These are phyloP conservation scores for Drosophila chauvacae DNA, from an alignment of 1,140 invertebrate genomes.

Conservation along the genomic window DNA sequence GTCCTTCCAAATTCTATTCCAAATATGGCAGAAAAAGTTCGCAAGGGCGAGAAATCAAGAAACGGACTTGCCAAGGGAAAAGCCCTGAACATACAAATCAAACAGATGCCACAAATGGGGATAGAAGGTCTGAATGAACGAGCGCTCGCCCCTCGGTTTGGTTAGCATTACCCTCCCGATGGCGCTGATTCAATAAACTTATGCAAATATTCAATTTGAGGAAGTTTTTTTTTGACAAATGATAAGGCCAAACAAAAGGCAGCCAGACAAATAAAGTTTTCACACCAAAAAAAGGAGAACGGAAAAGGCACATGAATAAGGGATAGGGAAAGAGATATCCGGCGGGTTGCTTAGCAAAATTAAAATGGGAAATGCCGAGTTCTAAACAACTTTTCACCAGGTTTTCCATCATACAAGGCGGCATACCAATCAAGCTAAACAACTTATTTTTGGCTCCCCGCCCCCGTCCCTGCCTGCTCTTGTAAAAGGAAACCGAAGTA, in stretches of 20 bases:
- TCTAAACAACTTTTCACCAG: constrained; percentile 66
- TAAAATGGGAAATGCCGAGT: constrained; percentile 69
- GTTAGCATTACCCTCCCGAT: constrained; percentile 34
- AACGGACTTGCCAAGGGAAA: constrained; percentile 15
- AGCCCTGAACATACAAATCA: constrained; percentile 53
- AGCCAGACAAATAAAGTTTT: constrained; percentile 78
- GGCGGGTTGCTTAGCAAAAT: constrained; percentile 73
- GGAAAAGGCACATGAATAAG: constrained; percentile 23
- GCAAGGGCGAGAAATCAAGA: constrained; percentile 27
- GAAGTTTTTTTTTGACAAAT: constrained; percentile 73
- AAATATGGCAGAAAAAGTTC: constrained; percentile 21
- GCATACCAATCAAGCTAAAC: constrained; percentile 44
- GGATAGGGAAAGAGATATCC: constrained; percentile 51
- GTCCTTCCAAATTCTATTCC: background rate
- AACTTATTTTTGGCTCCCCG: constrained; percentile 32
- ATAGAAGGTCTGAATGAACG: constrained; percentile 9
- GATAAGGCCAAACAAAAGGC: constrained; percentile 78
- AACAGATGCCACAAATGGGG: constrained; percentile 33
- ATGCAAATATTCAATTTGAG: constrained; percentile 80
- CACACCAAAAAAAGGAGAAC: constrained; percentile 43
- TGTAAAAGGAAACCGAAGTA: constrained; percentile 63
- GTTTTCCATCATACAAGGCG: constrained; percentile 59
- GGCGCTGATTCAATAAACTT: constrained; percentile 75
- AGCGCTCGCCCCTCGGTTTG: constrained; percentile 12
- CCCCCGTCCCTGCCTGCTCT: constrained; percentile 1